Evolutionary conservation across 2,888 invertebrate species (phyloP).

Genomic region (Xestoiulus laeticollis): DNA sequence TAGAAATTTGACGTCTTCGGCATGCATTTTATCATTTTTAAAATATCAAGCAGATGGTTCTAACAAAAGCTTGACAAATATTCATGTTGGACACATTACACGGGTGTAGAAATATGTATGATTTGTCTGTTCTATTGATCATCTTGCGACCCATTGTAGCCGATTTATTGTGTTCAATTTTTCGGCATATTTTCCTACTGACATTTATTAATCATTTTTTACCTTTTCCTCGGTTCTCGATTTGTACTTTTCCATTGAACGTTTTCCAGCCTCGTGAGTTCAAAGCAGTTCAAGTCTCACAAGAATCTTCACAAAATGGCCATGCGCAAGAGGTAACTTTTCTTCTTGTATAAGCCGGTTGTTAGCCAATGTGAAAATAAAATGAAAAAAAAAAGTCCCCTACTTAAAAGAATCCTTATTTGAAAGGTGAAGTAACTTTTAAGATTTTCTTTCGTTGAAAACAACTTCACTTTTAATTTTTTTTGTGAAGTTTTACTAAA

Average conservation of each 20-base stretch:
- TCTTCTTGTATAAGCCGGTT: conserved; percentile 19
- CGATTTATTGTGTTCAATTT: neutral
- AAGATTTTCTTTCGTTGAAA: neutral
- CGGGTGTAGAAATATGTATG: neutral
- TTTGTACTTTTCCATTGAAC: conserved; percentile 31
- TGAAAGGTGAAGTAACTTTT: conserved; percentile 33
- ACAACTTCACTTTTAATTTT: neutral
- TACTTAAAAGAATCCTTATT: neutral
- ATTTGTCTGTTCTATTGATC: conserved; percentile 25
- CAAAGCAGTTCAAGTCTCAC: conserved; percentile 10
- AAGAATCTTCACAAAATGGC: neutral
- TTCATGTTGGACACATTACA: neutral
- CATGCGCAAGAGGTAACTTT: neutral
- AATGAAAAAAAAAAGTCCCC: neutral
- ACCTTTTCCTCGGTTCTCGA: neutral
- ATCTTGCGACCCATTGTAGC: neutral
- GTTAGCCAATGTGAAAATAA: neutral
- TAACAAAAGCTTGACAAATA: neutral
- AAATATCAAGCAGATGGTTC: neutral
- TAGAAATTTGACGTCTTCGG: neutral
- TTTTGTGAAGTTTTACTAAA: neutral
- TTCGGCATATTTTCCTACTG: conserved; percentile 21
- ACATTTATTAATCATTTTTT: neutral
- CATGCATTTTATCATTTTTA: neutral
- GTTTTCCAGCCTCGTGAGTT: neutral